Conservation (phyloP, 1,140 invertebrate species). For the Eueides isabella region DNA sequence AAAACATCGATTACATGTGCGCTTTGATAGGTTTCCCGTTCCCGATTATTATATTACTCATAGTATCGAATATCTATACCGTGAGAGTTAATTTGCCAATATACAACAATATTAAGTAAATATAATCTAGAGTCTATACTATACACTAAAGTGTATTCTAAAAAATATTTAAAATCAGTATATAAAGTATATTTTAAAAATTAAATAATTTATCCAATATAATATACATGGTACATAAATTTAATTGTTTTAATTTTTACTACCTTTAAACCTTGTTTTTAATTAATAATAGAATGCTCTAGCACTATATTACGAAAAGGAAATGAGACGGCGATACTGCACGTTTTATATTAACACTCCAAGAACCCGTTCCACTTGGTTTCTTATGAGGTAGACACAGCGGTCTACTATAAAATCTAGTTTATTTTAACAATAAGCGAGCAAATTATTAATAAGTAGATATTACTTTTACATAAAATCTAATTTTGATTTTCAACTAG, state of each 20-base stretch:
- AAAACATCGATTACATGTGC: constrained; percentile 5
- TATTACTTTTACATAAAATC: not conserved
- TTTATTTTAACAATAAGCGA: not conserved
- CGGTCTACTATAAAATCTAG: not conserved
- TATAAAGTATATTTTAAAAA: too few species aligned
- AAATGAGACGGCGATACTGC: not conserved
- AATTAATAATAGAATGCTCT: not conserved
- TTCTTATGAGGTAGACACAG: not conserved
- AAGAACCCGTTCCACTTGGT: not conserved
- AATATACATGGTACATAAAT: too few species aligned
- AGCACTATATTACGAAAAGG: not conserved
- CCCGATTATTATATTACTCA: constrained; percentile 4
- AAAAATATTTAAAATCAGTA: too few species aligned
- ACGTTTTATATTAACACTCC: constrained; percentile 4
- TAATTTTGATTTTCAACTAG: too few species aligned
- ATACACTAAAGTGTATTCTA: too few species aligned
- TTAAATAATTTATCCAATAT: too few species aligned
- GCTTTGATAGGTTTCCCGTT: constrained; percentile 13
- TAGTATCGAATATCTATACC: constrained; percentile 5
- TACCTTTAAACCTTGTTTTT: not conserved
- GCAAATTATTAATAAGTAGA: not conserved
- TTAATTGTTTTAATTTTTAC: not conserved
- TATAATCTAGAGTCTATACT: too few species aligned
- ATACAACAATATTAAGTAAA: too few species aligned
- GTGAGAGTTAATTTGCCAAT: too few species aligned